Evolutionary conservation across 2,888 invertebrate species (phyloP).

Genomic region (Epiblema foenella): DNA sequence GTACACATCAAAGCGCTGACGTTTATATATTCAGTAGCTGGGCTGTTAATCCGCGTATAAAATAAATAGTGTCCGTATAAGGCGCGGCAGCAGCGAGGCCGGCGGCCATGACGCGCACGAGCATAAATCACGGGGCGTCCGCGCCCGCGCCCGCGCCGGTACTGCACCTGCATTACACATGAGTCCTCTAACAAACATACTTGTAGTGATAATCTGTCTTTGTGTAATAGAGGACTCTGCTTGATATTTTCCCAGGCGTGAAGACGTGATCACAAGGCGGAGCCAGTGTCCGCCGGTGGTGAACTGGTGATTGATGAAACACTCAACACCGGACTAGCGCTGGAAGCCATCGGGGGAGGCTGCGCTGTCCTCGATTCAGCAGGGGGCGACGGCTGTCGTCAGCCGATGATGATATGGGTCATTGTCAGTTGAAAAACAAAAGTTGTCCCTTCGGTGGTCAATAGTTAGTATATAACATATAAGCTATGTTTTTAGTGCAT

Average conservation of each 20-base stretch:
- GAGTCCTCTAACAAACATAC: not conserved
- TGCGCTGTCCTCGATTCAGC: too few species aligned
- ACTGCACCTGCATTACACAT: not conserved
- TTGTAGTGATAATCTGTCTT: not conserved
- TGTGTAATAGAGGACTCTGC: not conserved
- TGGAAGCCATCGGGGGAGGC: too few species aligned
- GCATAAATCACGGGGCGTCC: not conserved
- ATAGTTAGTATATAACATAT: too few species aligned
- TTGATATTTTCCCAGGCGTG: not conserved
- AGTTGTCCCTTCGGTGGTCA: too few species aligned
- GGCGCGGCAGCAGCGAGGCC: not conserved
- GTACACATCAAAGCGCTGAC: not conserved
- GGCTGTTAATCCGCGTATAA: slow-evolving; percentile 10
- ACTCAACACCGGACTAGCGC: too few species aligned
- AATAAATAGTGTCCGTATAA: slow-evolving; percentile 18
- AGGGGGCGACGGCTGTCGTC: too few species aligned
- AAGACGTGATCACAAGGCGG: not conserved
- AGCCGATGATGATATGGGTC: too few species aligned
- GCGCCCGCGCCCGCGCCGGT: not conserved
- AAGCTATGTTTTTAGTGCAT: too few species aligned
- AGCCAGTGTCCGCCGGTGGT: too few species aligned
- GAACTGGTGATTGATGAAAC: too few species aligned
- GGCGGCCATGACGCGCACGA: not conserved
- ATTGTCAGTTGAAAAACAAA: too few species aligned
- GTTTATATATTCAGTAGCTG: slow-evolving; percentile 3